Evolutionary conservation across 2,888 invertebrate species (phyloP), one percentile per base, ranked within the genome.

Genomic region (Epinotia brunnichana): DNA sequence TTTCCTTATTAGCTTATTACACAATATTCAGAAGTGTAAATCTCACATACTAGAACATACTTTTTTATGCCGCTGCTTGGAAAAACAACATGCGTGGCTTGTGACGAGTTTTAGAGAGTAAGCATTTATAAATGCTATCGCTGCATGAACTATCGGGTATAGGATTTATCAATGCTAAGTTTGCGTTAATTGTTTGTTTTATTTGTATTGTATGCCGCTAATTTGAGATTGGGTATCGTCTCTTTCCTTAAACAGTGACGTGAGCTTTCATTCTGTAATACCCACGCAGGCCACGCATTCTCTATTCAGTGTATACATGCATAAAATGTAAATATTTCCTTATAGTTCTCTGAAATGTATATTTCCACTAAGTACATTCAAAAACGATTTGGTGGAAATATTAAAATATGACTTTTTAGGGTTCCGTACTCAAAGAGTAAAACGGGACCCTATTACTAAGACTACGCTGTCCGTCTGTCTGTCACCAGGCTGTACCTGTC

Each of bases 281-380:
- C 21, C 13, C 41, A 48, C 24, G 17, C 17, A 13, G n/a, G n/a
- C n/a, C n/a, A n/a, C n/a, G n/a, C n/a, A n/a, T 19, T 15, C 17
- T 29, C 53, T 19, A 19, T 19, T 53, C 53, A 2, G 39, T 19
- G 39, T 53, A 19, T 39, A n/a, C 19, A 17, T 19, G 10, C 9
- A 13, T 15, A 11, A 44, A 53, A 69, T 2, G 64, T 64, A 70
- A 64, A 70, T 48, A 70, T 64, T 64, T 70, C 59, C 70, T 57
- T 41, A 24, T 13, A 24, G n/a, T 53, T 35, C 13, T 39, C 19
- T 53, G 21, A 44, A 44, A 24, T 41, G 35, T 29, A 60, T 5
- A 29, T 7, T 29, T 29, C 29, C 29, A 29, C 29, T 29, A 29
- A n/a, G n/a, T n/a, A n/a, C 29, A 7, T 24, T 57, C 13, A 24